Conservation (phyloP, 2,797 vertebrate genomes). For the Molothrus ater region DNA sequence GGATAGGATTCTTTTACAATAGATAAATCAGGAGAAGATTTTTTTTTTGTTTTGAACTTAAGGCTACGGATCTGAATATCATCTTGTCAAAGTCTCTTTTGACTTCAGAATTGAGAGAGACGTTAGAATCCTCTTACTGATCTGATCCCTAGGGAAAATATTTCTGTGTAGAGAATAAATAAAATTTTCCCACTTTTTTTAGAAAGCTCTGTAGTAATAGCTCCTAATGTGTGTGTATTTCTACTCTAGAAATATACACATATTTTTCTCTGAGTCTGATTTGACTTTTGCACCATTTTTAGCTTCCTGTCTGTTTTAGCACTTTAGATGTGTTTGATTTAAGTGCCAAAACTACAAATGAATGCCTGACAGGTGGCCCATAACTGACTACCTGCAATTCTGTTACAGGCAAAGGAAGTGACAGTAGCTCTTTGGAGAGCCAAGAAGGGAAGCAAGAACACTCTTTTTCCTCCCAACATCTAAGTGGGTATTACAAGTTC, state of each 20-base stretch:
- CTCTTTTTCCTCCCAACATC: not conserved
- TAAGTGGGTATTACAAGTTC: not conserved
- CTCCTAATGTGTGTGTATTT: not conserved
- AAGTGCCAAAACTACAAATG: not conserved
- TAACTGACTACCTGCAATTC: not conserved
- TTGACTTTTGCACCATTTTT: not conserved
- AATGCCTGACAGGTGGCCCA: not conserved
- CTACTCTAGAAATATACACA: not conserved
- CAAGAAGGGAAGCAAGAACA: not conserved
- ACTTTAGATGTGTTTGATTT: not conserved
- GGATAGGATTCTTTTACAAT: not conserved
- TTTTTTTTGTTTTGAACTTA: not conserved
- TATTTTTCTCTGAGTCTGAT: not conserved
- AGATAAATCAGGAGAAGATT: not conserved
- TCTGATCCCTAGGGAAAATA: not conserved
- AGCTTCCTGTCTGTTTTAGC: not conserved
- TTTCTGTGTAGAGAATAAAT: not conserved
- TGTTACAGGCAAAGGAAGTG: not conserved
- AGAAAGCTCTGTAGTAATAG: not conserved
- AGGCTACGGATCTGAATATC: not conserved
- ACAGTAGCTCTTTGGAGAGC: not conserved
- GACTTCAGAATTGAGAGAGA: not conserved
- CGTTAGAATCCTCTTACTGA: not conserved
- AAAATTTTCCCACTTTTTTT: not conserved
- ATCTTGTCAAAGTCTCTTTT: not conserved